Evolutionary conservation across 1,140 invertebrate genomes (phyloP).

Genomic region (Drosophila ficusphila): DNA sequence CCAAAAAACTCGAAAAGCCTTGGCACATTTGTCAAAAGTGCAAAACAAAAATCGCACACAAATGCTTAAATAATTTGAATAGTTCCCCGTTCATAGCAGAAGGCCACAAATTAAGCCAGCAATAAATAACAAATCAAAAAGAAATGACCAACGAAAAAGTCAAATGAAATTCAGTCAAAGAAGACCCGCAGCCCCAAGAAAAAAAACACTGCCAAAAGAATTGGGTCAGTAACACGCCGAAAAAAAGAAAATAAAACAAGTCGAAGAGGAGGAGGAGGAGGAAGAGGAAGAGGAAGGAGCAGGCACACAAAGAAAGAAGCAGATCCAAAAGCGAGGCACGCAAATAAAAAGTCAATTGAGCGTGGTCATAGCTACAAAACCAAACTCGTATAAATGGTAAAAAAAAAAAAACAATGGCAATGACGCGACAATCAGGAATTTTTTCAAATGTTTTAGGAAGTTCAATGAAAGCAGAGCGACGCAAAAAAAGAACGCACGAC

Average conservation of each 20-base stretch:
- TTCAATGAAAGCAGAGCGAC: slow-evolving; percentile 49
- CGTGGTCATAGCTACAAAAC: slow-evolving; percentile 56
- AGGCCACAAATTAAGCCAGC: slow-evolving; percentile 73
- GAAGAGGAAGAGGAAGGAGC: slow-evolving; percentile 26
- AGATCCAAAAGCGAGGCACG: slow-evolving; percentile 29
- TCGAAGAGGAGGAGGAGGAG: slow-evolving; percentile 21
- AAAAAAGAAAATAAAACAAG: slow-evolving; percentile 42
- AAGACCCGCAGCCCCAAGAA: slow-evolving; percentile 16
- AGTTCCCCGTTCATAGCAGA: slow-evolving; percentile 27
- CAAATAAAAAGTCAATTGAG: slow-evolving; percentile 71
- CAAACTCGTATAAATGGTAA: slow-evolving; percentile 41
- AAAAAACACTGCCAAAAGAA: slow-evolving; percentile 61
- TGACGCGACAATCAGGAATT: slow-evolving; percentile 40
- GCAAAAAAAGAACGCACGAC: slow-evolving; percentile 12
- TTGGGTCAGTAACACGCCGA: slow-evolving; percentile 79
- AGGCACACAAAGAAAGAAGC: slow-evolving; percentile 20
- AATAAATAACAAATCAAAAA: slow-evolving; percentile 80
- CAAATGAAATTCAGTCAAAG: slow-evolving; percentile 51
- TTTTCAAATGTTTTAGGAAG: slow-evolving; percentile 54
- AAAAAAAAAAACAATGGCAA: slow-evolving; percentile 17
- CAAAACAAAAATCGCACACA: slow-evolving; percentile 23
- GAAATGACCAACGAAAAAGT: slow-evolving; percentile 67
- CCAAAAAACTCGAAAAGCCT: slow-evolving; percentile 35
- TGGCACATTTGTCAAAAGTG: slow-evolving; percentile 59
- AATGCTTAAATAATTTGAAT: slow-evolving; percentile 57